Evolutionary conservation across 2,888 invertebrate genomes (phyloP).

Genomic region (Andrena hattorfiana): DNA sequence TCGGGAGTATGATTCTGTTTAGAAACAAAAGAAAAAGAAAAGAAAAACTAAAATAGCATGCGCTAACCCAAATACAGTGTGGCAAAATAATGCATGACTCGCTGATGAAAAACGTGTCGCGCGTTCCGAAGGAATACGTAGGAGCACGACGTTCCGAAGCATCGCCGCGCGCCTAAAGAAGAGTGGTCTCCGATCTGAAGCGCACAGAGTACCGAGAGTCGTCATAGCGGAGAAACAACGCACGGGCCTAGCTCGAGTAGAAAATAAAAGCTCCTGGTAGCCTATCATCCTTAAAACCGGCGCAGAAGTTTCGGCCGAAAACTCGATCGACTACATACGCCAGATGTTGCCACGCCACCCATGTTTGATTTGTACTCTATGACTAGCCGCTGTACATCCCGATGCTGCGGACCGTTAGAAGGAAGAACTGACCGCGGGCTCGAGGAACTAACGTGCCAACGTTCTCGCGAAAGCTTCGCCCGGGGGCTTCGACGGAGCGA

Average conservation of each 20-base stretch:
- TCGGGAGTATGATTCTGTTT: constrained; percentile 55
- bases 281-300: constrained; percentile 26
- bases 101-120: constrained; percentile 16
- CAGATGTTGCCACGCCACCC: constrained; percentile 48
- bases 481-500: not conserved
- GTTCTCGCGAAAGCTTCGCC: constrained; percentile 8
- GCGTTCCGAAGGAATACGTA: constrained; percentile 36
- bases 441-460: constrained; percentile 57
- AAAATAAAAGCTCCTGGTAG: constrained; percentile 33
- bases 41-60: constrained; percentile 58
- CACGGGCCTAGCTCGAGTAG: not conserved
- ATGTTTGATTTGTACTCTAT: constrained; percentile 63
- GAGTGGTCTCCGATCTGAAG: too few species aligned
- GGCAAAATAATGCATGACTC: constrained; percentile 68
- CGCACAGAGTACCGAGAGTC: not conserved
- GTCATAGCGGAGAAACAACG: constrained; percentile 3
- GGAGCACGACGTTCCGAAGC: constrained; percentile 18
- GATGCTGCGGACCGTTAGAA: constrained; percentile 47
- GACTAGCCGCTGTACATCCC: constrained; percentile 59
- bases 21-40: constrained; percentile 58
- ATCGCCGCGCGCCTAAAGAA: not conserved
- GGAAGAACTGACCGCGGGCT: constrained; percentile 57
- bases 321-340: constrained; percentile 17
- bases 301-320: constrained; percentile 24
- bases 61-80: constrained; percentile 72